Conservation (phyloP, 2,888 invertebrate genomes). For the Apeira syringaria region DNA sequence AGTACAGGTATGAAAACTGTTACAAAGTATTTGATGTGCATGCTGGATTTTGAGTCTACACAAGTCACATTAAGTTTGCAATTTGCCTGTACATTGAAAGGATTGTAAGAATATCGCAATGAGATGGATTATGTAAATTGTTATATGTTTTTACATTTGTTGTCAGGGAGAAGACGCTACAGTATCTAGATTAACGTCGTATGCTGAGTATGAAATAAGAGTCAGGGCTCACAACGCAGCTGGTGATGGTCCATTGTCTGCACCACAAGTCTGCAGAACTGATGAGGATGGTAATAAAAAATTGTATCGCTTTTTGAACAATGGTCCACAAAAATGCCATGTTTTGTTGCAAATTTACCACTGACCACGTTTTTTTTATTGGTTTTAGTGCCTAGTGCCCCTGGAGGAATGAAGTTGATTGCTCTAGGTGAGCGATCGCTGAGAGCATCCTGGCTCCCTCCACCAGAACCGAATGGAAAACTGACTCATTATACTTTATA, state of each 20-base stretch:
- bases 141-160: no score
- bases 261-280: slow-evolving; percentile 90
- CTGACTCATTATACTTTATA: slow-evolving; percentile 92
- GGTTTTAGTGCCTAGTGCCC: slow-evolving; percentile 91
- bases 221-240: slow-evolving; percentile 93
- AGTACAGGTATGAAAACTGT: slow-evolving; percentile 55
- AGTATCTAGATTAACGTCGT: slow-evolving; percentile 90
- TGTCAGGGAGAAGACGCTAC: slow-evolving; percentile 88
- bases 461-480: slow-evolving; percentile 91
- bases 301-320: no score
- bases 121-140: no score
- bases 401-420: slow-evolving; percentile 92
- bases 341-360: no score
- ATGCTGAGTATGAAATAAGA: slow-evolving; percentile 93
- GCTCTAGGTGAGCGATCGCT: slow-evolving; percentile 92
- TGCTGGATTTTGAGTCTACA: background rate
- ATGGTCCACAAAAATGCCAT: no score
- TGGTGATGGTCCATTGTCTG: slow-evolving; percentile 92
- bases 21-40: background rate
- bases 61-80: no score
- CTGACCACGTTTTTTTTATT: no score
- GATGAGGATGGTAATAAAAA: slow-evolving; percentile 91
- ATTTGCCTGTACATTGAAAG: no score
- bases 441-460: slow-evolving; percentile 93
- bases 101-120: no score